A percentile compares a stretch with the other conserved stretches of the same genome.
Conservation (phyloP, 2,888 invertebrate species). For the Rhamnusium bicolor region DNA sequence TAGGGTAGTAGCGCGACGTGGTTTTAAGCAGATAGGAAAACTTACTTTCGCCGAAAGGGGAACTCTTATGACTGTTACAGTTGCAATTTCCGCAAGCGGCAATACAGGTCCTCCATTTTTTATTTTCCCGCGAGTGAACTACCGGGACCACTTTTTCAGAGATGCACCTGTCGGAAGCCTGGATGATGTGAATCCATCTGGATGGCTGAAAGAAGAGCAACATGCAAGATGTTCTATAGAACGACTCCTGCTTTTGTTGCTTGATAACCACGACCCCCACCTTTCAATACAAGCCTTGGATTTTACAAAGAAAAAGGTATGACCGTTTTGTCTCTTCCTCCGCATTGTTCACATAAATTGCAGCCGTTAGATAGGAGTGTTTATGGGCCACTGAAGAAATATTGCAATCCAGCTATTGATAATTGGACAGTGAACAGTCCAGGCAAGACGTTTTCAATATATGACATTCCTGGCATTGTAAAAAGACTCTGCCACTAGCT, state of each 20-base stretch:
- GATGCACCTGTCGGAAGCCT: slow-evolving; percentile 43
- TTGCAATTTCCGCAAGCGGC: slow-evolving; percentile 59
- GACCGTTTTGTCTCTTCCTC: not conserved
- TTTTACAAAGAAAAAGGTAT: not conserved
- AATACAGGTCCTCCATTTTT: slow-evolving; percentile 63
- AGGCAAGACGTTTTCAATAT: not conserved
- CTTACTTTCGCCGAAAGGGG: slow-evolving; percentile 65
- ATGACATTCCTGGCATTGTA: too few relatives aligned
- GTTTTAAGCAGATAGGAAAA: slow-evolving; percentile 61
- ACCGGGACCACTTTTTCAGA: slow-evolving; percentile 43
- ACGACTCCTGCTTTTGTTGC: slow-evolving; percentile 39
- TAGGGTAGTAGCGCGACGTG: not conserved
- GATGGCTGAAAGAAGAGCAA: slow-evolving; percentile 52
- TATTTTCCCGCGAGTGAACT: slow-evolving; percentile 43
- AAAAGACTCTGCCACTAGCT: not conserved
- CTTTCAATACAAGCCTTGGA: slow-evolving; percentile 23
- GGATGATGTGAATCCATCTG: slow-evolving; percentile 49
- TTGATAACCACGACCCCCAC: slow-evolving; percentile 32
- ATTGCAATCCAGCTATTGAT: slow-evolving; percentile 36
- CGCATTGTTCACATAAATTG: not conserved
- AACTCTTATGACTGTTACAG: slow-evolving; percentile 59
- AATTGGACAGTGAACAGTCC: slow-evolving; percentile 30
- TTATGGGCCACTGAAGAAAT: slow-evolving; percentile 44
- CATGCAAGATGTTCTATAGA: slow-evolving; percentile 14
- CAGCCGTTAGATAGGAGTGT: slow-evolving; percentile 30